Evolutionary conservation across 2,113 vertebrate genomes (phyloP).

Genomic region (Lepisosteus osseus): DNA sequence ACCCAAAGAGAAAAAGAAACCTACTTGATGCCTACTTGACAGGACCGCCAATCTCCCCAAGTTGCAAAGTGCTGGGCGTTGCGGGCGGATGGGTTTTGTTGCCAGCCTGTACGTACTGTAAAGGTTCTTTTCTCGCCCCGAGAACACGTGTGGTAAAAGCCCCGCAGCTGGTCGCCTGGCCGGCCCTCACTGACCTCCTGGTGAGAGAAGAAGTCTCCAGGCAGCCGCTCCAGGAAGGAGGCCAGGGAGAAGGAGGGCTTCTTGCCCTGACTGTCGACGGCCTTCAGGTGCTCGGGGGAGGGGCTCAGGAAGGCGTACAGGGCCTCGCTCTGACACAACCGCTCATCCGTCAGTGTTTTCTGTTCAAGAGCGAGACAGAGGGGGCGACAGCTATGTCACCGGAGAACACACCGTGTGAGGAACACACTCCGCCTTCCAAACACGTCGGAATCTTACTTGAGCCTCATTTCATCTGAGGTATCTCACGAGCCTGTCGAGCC

Average conservation of each 20-base stretch:
- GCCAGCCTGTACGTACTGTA: too few species aligned
- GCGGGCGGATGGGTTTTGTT: too few species aligned
- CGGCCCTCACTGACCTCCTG: slow-evolving; percentile 71
- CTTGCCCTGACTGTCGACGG: slow-evolving; percentile 89
- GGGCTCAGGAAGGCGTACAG: slow-evolving; percentile 96
- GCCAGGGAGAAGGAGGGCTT: slow-evolving; percentile 89
- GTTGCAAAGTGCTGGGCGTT: too few species aligned
- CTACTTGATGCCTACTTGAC: too few species aligned
- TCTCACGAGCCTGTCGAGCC: too few species aligned
- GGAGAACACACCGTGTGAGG: neutral
- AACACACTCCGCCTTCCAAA: neutral
- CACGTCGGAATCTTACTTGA: neutral
- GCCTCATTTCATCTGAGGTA: too few species aligned
- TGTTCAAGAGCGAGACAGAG: slow-evolving; percentile 37
- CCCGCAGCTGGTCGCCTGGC: too few species aligned
- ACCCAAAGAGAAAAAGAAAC: too few species aligned
- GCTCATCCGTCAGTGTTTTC: slow-evolving; percentile 91
- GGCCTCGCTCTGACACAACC: slow-evolving; percentile 93
- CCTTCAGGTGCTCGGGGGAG: slow-evolving; percentile 92
- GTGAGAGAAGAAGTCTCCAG: slow-evolving; percentile 95
- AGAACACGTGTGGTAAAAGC: too few species aligned
- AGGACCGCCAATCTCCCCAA: too few species aligned
- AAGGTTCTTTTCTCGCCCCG: too few species aligned
- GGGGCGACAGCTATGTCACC: slow-evolving; percentile 1
- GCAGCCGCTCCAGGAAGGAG: slow-evolving; percentile 91